Percentiles rank a stretch among this genome's conserved stretches.
Evolutionary conservation across 2,888 invertebrate genomes (phyloP).

Genomic region (Lasioglossum zephyrum): DNA sequence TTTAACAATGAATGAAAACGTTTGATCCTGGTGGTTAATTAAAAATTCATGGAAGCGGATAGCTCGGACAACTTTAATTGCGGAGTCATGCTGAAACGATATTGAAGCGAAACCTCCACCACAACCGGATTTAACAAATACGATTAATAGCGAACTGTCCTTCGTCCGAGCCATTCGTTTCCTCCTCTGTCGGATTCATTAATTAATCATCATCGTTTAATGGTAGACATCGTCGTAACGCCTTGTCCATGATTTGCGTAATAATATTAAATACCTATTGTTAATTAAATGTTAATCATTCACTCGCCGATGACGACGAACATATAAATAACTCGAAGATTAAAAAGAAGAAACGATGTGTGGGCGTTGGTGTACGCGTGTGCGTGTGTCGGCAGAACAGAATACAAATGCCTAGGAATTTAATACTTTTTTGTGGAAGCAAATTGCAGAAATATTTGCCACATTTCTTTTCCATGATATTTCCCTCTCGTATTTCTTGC

Average conservation of each 20-base stretch:
- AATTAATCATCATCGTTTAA: slow-evolving; percentile 16
- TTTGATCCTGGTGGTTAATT: neutral
- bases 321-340: neutral
- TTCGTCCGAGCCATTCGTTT: slow-evolving; percentile 23
- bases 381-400: neutral
- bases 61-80: neutral
- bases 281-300: neutral
- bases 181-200: neutral
- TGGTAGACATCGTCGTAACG: neutral
- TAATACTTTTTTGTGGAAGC: neutral
- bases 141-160: slow-evolving; percentile 10
- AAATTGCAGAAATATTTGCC: neutral
- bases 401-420: slow-evolving; percentile 2
- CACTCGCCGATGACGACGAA: no score
- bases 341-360: neutral
- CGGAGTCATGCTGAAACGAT: neutral
- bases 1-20: neutral
- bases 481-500: neutral
- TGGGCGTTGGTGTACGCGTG: no score
- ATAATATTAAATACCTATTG: neutral
- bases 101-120: neutral
- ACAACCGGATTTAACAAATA: slow-evolving; percentile 27
- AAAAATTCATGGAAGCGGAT: neutral
- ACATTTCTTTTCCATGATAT: neutral
- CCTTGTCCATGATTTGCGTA: neutral